A percentile compares a stretch with the other conserved stretches of the same genome.
phyloP scores from a whole-genome alignment of 53 echinoderm and acorn worm genomes.

The Hippasteria phrygiana region DNA sequence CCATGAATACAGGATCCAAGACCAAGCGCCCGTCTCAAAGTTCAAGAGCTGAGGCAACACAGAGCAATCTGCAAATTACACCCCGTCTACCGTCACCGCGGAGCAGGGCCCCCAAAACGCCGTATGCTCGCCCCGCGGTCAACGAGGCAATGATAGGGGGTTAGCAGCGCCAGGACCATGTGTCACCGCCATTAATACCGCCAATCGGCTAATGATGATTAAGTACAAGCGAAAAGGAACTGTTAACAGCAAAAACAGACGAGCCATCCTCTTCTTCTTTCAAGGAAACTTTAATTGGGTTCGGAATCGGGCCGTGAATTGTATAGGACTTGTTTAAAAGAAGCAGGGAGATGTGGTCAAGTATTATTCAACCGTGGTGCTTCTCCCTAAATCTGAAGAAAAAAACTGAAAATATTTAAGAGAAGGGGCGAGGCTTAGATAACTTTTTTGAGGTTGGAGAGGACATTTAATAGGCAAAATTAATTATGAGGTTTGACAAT shows the following conservation, averaged over 20 bases:
- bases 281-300: not conserved
- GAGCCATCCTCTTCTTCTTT: not conserved
- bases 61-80: constrained; percentile 53
- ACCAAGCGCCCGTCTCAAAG: constrained; percentile 1
- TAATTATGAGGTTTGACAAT: too few relatives aligned
- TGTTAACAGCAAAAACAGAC: constrained; percentile 31
- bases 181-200: constrained; percentile 49
- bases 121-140: not conserved
- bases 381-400: not conserved
- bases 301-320: constrained; percentile 11
- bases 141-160: constrained; percentile 27
- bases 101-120: not conserved
- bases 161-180: not conserved
- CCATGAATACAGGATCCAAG: not conserved
- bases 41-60: constrained; percentile 50
- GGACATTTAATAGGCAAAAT: too few relatives aligned
- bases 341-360: not conserved
- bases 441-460: too few relatives aligned
- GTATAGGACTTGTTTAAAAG: not conserved
- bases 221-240: constrained; percentile 40
- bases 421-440: too few relatives aligned
- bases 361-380: not conserved
- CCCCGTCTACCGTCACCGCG: not conserved
- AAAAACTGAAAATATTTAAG: too few relatives aligned
- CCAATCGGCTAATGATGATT: constrained; percentile 58